Base-by-base conservation (phyloP, 2,888 invertebrate species). In the Heliconius charithonia region DNA sequence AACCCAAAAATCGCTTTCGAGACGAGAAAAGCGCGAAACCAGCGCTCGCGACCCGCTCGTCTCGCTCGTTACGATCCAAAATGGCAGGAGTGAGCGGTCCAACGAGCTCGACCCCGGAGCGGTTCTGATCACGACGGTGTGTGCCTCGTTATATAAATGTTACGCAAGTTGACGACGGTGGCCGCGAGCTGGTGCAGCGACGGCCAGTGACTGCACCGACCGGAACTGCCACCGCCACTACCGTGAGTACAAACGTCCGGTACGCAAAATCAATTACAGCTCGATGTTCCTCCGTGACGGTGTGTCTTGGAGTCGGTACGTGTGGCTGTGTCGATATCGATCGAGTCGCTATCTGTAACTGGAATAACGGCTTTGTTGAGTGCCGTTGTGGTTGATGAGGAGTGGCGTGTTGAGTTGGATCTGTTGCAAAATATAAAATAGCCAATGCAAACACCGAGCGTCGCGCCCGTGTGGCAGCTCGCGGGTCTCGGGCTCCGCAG, bases 141-240 rank as follows among this genome's bases (percentile, higher is more conserved):
- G 92, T 92, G 91, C 86, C 87, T 89, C 87, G 90, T 91, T 91
- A 91, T 91, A 92, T 93, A 93, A 93, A 94, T 94, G 94, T 92
- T 94, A 93, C 92, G 93, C 93, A 93, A 93, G 91, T 90, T 89
- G 86, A 89, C 87, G 88, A 89, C 88, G 86, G 90, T 90, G 92
- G 87, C 87, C 84, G 87, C 86, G 86, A 87, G 87, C 87, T 89
- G 91, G 91, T 90, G 91, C 87, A 85, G 86, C 87, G 86, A 85
- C 88, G 88, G 87, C 89, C 87, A 87, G 87, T 85, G 84, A 85
- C 82, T 83, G 82, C 85, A 92, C 89, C 84, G 87, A 84, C 86
- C 83, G 85, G 86, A 85, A 87, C 83, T 83, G 84, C 81, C 82
- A 87, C 83, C 83, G 84, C 80, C 82, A 83, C 82, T 86, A 87